Conservation (phyloP, 2,888 invertebrate species). For the Stenichneumon culpator region DNA sequence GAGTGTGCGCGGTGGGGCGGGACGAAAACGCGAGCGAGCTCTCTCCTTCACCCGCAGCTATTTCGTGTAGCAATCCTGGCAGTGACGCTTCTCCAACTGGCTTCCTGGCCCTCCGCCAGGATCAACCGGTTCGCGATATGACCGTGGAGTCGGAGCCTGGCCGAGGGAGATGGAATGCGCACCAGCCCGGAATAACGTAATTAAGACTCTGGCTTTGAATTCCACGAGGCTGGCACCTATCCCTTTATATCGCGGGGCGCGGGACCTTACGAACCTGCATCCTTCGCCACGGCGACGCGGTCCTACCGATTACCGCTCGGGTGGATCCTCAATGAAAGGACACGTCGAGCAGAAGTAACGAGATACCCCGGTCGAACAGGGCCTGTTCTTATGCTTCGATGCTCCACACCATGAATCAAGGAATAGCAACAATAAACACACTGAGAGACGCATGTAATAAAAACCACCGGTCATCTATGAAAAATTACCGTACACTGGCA, state of each 20-base stretch:
- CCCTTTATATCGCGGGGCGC: constrained; percentile 18
- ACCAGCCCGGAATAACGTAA: constrained; percentile 80
- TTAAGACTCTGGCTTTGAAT: constrained; percentile 79
- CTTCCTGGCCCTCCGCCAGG: constrained; percentile 76
- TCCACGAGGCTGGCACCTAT: constrained; percentile 54
- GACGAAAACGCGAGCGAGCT: constrained; percentile 23
- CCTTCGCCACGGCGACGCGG: not conserved
- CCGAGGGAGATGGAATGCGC: constrained; percentile 66
- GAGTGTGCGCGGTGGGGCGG: constrained; percentile 2
- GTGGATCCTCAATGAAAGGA: constrained; percentile 29
- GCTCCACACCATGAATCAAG: not conserved
- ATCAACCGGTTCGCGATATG: constrained; percentile 74
- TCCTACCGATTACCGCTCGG: constrained; percentile 32
- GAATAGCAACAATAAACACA: not conserved
- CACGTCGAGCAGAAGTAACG: constrained; percentile 16
- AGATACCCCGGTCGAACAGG: not conserved
- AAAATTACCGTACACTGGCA: no score
- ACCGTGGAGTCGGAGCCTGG: constrained; percentile 67
- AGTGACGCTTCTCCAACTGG: constrained; percentile 73
- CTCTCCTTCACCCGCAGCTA: constrained; percentile 61
- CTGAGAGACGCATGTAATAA: not conserved
- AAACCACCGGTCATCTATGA: no score
- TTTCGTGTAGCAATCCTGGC: constrained; percentile 71
- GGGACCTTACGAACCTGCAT: constrained; percentile 10
- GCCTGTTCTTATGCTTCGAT: not conserved